These are phyloP conservation scores for Auanema sp. DNA, from an alignment of 2,888 invertebrate species.

Conservation along the genomic window DNA sequence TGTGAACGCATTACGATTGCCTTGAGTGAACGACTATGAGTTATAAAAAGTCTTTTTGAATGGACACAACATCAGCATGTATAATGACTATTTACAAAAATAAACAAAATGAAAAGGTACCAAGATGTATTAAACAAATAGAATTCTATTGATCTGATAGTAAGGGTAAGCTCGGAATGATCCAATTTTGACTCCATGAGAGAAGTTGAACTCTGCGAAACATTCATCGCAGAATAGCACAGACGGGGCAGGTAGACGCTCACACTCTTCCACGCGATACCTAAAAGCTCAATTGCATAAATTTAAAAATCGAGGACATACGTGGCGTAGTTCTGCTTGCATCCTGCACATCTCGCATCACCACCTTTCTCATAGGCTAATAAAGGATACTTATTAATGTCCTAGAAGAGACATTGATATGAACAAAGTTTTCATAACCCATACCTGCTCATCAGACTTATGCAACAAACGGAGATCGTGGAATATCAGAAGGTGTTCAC, in stretches of 20 bases:
- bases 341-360: conserved; percentile 43
- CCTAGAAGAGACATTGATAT: conserved; percentile 9
- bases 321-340: conserved; percentile 47
- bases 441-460: conserved; percentile 46
- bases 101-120: background rate
- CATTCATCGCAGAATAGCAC: conserved; percentile 55
- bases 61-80: too few species aligned
- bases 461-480: conserved; percentile 56
- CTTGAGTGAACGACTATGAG: too few species aligned
- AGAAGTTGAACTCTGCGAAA: conserved; percentile 45
- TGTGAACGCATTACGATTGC: too few species aligned
- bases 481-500: conserved; percentile 53
- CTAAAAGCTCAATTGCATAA: conserved; percentile 26
- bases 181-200: conserved; percentile 34
- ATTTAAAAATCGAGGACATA: conserved; percentile 25
- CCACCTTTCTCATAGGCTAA: conserved; percentile 42
- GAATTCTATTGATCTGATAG: conserved; percentile 23
- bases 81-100: background rate
- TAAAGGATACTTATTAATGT: conserved; percentile 46
- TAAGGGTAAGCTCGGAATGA: conserved; percentile 37
- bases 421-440: too few species aligned
- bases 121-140: background rate
- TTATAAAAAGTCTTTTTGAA: too few species aligned
- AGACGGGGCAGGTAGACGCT: conserved; percentile 52
- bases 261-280: conserved; percentile 53